These are phyloP conservation scores for Lampropteryx suffumata DNA, from an alignment of 2,888 invertebrate species.

Conservation along the genomic window DNA sequence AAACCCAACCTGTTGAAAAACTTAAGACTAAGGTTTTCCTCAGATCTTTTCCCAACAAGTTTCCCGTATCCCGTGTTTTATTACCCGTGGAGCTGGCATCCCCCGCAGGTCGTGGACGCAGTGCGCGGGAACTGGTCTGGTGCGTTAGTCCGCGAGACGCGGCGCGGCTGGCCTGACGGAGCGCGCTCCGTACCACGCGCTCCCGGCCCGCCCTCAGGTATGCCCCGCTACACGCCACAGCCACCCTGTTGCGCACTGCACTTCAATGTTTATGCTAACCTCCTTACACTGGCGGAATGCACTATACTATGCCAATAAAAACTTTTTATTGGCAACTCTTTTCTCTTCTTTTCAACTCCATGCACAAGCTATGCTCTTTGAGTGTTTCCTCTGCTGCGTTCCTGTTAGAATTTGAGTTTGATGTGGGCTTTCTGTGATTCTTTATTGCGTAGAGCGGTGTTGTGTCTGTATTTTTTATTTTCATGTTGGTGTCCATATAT, in stretches of 20 bases:
- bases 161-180: conserved; percentile 57
- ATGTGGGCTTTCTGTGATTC: conserved; percentile 20
- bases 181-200: conserved; percentile 55
- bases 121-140: conserved; percentile 44
- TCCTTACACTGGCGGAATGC: conserved; percentile 17
- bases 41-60: conserved; percentile 8
- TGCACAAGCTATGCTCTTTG: conserved; percentile 11
- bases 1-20: too few relatives aligned
- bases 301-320: conserved; percentile 18
- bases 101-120: conserved; percentile 34
- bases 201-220: conserved; percentile 63
- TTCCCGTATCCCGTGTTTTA: conserved; percentile 3
- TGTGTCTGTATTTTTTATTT: neutral
- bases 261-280: conserved; percentile 62
- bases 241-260: conserved; percentile 79
- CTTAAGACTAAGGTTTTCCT: too few relatives aligned
- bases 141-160: conserved; percentile 74
- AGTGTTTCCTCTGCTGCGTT: conserved; percentile 6
- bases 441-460: conserved; percentile 15
- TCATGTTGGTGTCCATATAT: too few relatives aligned
- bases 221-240: conserved; percentile 29
- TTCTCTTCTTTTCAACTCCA: conserved; percentile 14
- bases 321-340: conserved; percentile 27
- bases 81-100: conserved; percentile 43
- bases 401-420: conserved; percentile 14